Percentiles rank a stretch among this genome's conserved stretches.
Conservation (phyloP, 2,797 vertebrate species). For the Botia kubotai region DNA sequence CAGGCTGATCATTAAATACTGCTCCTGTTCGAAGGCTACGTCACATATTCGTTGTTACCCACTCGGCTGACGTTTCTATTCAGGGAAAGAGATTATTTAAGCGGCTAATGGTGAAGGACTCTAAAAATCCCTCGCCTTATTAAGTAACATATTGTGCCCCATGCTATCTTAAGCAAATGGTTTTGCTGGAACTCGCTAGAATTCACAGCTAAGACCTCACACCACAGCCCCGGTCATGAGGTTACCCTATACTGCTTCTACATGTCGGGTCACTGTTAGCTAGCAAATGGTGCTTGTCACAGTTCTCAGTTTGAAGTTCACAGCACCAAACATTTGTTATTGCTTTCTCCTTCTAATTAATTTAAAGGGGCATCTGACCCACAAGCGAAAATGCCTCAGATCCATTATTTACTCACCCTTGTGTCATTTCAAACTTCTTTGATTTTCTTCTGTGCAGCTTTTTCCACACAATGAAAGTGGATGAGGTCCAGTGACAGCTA, state of each 20-base stretch:
- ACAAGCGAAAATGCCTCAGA: neutral
- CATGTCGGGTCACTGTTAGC: neutral
- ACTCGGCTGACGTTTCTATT: conserved; percentile 45
- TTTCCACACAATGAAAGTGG: neutral
- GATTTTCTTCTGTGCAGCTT: neutral
- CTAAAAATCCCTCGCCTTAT: conserved; percentile 60
- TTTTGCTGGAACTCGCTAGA: conserved; percentile 33
- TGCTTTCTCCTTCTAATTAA: neutral
- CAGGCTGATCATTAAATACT: conserved; percentile 59
- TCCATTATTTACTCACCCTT: neutral
- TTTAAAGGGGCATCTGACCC: neutral
- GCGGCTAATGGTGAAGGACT: conserved; percentile 53
- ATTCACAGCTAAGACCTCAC: conserved; percentile 9
- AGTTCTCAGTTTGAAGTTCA: neutral
- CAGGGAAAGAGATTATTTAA: conserved; percentile 56
- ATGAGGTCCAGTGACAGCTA: neutral
- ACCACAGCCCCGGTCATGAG: neutral
- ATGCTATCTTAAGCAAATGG: conserved; percentile 53
- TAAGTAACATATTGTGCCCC: conserved; percentile 59
- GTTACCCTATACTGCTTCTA: neutral
- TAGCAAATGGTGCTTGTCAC: conserved; percentile 8
- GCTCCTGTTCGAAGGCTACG: conserved; percentile 49
- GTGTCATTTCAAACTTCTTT: neutral
- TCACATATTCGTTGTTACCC: conserved; percentile 39
- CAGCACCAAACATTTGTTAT: neutral